These are phyloP conservation scores for Flexamia atlantica DNA, from an alignment of 2,888 invertebrate species.

Conservation along the genomic window DNA sequence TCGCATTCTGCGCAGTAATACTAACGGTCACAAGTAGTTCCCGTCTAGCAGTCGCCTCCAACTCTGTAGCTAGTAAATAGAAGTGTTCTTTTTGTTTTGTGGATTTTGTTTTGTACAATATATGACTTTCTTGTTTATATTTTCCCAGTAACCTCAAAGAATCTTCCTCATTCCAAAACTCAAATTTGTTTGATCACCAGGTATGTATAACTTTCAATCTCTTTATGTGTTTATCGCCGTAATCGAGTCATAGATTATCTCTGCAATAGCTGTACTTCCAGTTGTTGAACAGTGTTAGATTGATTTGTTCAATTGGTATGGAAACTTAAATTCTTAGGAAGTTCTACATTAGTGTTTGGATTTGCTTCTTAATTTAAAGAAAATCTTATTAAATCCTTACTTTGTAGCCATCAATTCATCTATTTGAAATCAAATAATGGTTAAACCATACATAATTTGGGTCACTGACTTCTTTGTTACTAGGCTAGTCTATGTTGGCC, in stretches of 20 bases:
- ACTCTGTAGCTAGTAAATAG: conserved; percentile 66
- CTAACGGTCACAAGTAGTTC: conserved; percentile 63
- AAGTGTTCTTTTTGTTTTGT: conserved; percentile 68
- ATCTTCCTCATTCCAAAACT: not conserved
- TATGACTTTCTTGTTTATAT: conserved; percentile 8
- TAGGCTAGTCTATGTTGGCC: not conserved
- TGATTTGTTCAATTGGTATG: conserved; percentile 19
- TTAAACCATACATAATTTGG: conserved; percentile 9
- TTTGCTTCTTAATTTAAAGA: not conserved
- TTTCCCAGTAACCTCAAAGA: conserved; percentile 3
- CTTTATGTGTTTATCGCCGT: not conserved
- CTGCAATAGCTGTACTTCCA: conserved; percentile 17
- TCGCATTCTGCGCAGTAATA: conserved; percentile 51
- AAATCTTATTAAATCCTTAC: not conserved
- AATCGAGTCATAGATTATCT: not conserved
- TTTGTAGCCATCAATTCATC: not conserved
- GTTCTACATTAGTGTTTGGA: not conserved
- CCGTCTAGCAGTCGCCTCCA: conserved; percentile 68
- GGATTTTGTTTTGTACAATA: conserved; percentile 59
- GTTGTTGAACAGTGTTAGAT: conserved; percentile 28
- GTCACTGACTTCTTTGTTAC: conserved; percentile 60
- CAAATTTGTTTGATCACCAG: not conserved
- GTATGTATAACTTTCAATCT: not conserved
- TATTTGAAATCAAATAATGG: not conserved
- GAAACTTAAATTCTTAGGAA: not conserved